phyloP scores from a whole-genome alignment of 2,113 vertebrate genomes.

The western clawed frog (Xenopus tropicalis) region UCB_Xtro_10.0 CM004450.2:43574501-43575000 shows the following conservation, averaged over 20 bases:
- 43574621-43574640: too few species aligned
- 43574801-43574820: slow-evolving; percentile 78
- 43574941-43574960: too few species aligned
- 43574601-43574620: too few species aligned
- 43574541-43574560: too few species aligned
- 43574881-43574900: not conserved
- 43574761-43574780: slow-evolving; percentile 83
- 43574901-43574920: slow-evolving; percentile 13
- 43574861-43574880: slow-evolving; percentile 21
- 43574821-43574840: slow-evolving; percentile 78
- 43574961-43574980: too few species aligned
- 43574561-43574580: too few species aligned
- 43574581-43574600: too few species aligned
- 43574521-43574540: too few species aligned
- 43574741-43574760: slow-evolving; percentile 74
- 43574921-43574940: not conserved
- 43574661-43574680: slow-evolving; percentile 34
- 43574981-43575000: too few species aligned
- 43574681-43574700: slow-evolving; percentile 77
- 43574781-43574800: slow-evolving; percentile 77
- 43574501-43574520: too few species aligned
- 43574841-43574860: slow-evolving; percentile 78
- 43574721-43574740: slow-evolving; percentile 76
- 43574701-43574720: slow-evolving; percentile 82
- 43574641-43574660: too few species aligned